These are phyloP conservation scores for Phycodurus eques DNA, from an alignment of 2,113 vertebrate species.

Conservation along the genomic window DNA sequence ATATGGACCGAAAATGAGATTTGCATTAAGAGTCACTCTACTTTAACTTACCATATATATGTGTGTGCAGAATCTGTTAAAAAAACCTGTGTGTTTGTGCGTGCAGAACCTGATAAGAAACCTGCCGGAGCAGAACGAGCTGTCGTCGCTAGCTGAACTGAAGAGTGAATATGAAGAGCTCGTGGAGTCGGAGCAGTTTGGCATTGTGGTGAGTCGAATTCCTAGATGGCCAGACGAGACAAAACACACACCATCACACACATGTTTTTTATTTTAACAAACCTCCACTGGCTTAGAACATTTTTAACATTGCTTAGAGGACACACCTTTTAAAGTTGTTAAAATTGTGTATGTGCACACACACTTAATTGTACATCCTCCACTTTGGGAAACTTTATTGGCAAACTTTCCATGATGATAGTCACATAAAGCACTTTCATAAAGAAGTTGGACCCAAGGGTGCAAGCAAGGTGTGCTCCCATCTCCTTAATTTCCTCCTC, in stretches of 20 bases:
- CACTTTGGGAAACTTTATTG: slow-evolving; percentile 23
- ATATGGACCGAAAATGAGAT: slow-evolving; percentile 35
- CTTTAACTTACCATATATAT: slow-evolving; percentile 28
- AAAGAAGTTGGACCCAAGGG: slow-evolving; percentile 30
- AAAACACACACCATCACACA: slow-evolving; percentile 16
- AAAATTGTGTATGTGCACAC: neutral
- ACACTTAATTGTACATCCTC: slow-evolving; percentile 7
- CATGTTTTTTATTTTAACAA: slow-evolving; percentile 13
- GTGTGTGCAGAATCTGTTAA: slow-evolving; percentile 5
- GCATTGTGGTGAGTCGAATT: slow-evolving; percentile 89
- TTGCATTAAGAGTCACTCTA: slow-evolving; percentile 47
- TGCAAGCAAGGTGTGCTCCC: slow-evolving; percentile 14
- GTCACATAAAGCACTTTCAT: slow-evolving; percentile 19
- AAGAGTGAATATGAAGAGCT: slow-evolving; percentile 92
- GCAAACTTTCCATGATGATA: slow-evolving; percentile 32
- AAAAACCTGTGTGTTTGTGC: slow-evolving; percentile 37
- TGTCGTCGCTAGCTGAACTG: slow-evolving; percentile 86
- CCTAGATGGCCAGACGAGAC: slow-evolving; percentile 14
- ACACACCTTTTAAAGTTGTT: neutral
- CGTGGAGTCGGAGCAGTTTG: slow-evolving; percentile 94
- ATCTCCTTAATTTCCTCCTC: slow-evolving; percentile 18
- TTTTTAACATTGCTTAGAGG: too few relatives aligned
- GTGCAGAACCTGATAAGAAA: slow-evolving; percentile 93
- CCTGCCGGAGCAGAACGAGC: slow-evolving; percentile 92
- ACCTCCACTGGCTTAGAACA: neutral